Conservation (phyloP, 92 coral and sea anemone genomes). For the Meandrina meandrites region DNA sequence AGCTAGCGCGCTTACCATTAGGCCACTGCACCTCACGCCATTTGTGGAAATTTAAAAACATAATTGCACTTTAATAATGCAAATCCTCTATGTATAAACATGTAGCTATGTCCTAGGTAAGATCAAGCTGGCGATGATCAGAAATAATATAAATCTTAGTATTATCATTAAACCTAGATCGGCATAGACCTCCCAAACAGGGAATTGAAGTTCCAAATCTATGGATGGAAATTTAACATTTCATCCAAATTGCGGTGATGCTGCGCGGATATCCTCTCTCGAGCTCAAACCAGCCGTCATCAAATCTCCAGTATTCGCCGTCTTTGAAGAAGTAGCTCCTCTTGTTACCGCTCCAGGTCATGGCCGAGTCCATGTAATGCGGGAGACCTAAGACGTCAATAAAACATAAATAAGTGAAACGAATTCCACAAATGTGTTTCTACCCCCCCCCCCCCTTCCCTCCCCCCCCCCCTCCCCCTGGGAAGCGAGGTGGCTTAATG, state of each 20-base stretch:
- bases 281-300: constrained; percentile 38
- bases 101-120: background rate
- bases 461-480: too few species aligned
- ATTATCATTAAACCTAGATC: background rate
- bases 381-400: constrained; percentile 37
- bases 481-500: too few species aligned
- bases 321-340: constrained; percentile 83
- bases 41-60: too few species aligned
- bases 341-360: constrained; percentile 86
- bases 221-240: background rate
- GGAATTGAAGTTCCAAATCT: background rate
- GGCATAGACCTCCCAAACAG: background rate
- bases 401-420: background rate
- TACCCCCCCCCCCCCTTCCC: too few species aligned
- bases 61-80: too few species aligned
- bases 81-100: background rate
- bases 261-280: constrained; percentile 56
- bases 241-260: constrained; percentile 55
- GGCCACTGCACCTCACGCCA: too few species aligned
- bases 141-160: too few species aligned
- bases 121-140: background rate
- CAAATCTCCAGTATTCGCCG: constrained; percentile 61
- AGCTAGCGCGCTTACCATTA: too few species aligned
- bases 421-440: background rate
- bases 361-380: constrained; percentile 70